Percentiles rank a stretch among this genome's conserved stretches.
Conservation (phyloP, 2,888 invertebrate species). For the Dermolepida albohirtum region DNA sequence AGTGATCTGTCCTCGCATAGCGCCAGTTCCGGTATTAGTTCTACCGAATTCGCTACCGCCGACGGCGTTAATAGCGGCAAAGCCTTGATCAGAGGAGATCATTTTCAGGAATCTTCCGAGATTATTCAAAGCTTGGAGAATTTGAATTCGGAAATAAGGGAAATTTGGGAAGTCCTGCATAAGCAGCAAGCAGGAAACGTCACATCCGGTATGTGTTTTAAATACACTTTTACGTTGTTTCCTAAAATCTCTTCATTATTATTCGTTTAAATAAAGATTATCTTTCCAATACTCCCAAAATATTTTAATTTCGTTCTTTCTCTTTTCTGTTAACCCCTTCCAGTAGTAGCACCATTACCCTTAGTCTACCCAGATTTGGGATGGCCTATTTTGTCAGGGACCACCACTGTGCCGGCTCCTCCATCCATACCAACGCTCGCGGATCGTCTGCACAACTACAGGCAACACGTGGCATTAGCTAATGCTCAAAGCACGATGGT, state of each 20-base stretch:
- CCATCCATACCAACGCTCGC: conserved; percentile 66
- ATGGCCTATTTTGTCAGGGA: conserved; percentile 65
- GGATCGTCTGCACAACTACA: conserved; percentile 69
- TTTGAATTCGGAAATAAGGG: conserved; percentile 77
- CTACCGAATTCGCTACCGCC: conserved; percentile 74
- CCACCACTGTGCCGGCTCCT: conserved; percentile 57
- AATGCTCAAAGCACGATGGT: conserved; percentile 65
- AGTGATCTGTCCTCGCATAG: conserved; percentile 76
- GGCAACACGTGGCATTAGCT: conserved; percentile 68
- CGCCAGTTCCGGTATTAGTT: conserved; percentile 74
- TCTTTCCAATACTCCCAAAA: not conserved
- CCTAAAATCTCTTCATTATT: not conserved
- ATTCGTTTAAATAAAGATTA: not conserved
- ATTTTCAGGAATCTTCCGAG: conserved; percentile 75
- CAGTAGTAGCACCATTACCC: conserved; percentile 64
- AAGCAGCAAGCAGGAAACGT: conserved; percentile 68
- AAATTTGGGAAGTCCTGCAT: conserved; percentile 76
- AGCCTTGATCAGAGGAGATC: conserved; percentile 58
- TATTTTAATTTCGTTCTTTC: conserved; percentile 4
- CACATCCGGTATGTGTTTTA: conserved; percentile 61
- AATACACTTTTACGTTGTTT: not conserved
- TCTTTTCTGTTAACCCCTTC: conserved; percentile 33
- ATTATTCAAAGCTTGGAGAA: conserved; percentile 78
- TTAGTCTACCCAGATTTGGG: conserved; percentile 70
- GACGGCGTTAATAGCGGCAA: conserved; percentile 56